Evolutionary conservation across 2,888 invertebrate species (phyloP).

Genomic region (Matsumyia berberina): DNA sequence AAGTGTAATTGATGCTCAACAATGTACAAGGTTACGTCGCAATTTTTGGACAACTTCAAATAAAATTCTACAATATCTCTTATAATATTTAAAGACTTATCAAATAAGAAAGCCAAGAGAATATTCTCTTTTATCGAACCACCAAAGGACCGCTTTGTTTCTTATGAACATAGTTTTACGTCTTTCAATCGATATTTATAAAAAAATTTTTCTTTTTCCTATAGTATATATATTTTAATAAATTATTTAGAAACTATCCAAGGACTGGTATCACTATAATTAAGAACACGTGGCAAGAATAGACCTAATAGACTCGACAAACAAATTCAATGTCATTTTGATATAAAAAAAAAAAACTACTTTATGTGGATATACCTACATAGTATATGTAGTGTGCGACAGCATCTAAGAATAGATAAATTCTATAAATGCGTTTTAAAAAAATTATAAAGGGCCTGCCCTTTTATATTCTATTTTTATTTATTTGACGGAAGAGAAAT

Average conservation of each 20-base stretch:
- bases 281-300: constrained; percentile 37
- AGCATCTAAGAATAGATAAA: constrained; percentile 41
- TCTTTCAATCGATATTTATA: constrained; percentile 17
- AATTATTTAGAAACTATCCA: constrained; percentile 25
- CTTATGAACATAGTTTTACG: background rate
- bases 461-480: constrained; percentile 37
- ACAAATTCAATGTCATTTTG: constrained; percentile 62
- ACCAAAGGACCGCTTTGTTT: background rate
- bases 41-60: background rate
- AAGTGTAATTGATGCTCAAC: constrained; percentile 25
- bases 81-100: background rate
- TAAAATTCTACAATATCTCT: background rate
- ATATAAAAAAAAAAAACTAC: constrained; percentile 15
- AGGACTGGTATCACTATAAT: constrained; percentile 32
- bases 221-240: background rate
- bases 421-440: constrained; percentile 8
- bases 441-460: constrained; percentile 49
- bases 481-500: background rate
- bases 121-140: background rate
- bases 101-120: background rate
- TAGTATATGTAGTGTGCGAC: background rate
- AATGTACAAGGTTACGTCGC: constrained; percentile 18
- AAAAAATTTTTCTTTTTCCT: background rate
- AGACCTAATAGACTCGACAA: constrained; percentile 29
- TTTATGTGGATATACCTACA: background rate